A percentile compares a stretch with the other conserved stretches of the same genome.
These are phyloP conservation scores for Chaetodon auriga DNA, from an alignment of 2,113 vertebrate genomes.

Conservation along the genomic window DNA sequence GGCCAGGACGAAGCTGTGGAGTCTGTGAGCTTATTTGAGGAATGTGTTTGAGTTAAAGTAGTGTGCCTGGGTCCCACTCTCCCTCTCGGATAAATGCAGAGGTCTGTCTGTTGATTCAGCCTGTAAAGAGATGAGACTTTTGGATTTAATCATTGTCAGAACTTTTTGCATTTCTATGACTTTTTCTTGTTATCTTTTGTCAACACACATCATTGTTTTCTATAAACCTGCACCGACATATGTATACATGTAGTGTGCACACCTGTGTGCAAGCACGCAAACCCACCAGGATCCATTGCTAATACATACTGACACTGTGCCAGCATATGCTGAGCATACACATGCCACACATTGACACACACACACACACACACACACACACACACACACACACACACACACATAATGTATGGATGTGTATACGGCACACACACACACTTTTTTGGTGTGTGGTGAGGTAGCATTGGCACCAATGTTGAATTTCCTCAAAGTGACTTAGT, in stretches of 20 bases:
- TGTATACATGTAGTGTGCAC: constrained; percentile 1
- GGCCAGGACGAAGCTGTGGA: constrained; percentile 49
- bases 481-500: constrained; percentile 64
- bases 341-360: constrained; percentile 14
- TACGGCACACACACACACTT: background rate
- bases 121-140: constrained; percentile 65
- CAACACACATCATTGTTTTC: constrained; percentile 16
- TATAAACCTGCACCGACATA: background rate
- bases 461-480: constrained; percentile 61
- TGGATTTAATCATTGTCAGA: constrained; percentile 49
- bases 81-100: constrained; percentile 62
- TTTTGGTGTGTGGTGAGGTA: constrained; percentile 51
- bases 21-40: constrained; percentile 61
- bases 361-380: constrained; percentile 16
- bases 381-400: constrained; percentile 26
- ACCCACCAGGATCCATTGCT: background rate
- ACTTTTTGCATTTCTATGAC: constrained; percentile 45
- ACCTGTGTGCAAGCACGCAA: constrained; percentile 20
- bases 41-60: constrained; percentile 70
- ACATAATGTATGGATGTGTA: background rate
- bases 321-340: constrained; percentile 10
- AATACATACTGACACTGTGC: constrained; percentile 14
- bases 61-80: constrained; percentile 28
- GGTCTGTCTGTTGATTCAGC: constrained; percentile 69
- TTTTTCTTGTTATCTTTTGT: constrained; percentile 7